These are phyloP conservation scores for Oplegnathus fasciatus DNA, from an alignment of 2,113 vertebrate species.

Conservation along the genomic window DNA sequence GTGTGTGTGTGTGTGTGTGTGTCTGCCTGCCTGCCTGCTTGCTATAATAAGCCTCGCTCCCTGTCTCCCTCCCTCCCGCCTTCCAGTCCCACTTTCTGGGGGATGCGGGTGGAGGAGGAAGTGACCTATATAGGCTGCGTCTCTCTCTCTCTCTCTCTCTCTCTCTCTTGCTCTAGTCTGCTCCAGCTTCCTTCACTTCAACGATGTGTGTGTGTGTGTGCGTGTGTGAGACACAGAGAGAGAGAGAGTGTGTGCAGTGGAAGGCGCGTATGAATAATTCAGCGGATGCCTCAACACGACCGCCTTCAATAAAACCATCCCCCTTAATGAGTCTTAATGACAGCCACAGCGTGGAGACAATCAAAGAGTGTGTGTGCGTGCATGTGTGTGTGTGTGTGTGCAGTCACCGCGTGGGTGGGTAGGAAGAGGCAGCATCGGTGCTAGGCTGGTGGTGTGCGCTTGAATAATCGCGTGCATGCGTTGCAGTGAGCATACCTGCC, in stretches of 20 bases:
- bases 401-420: conserved; percentile 51
- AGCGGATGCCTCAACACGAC: conserved; percentile 81
- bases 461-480: conserved; percentile 34
- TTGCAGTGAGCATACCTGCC: conserved; percentile 24
- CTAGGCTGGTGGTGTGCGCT: conserved; percentile 14
- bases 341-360: conserved; percentile 81
- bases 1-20: conserved; percentile 56
- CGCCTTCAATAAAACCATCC: conserved; percentile 86
- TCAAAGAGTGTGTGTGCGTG: conserved; percentile 69
- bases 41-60: conserved; percentile 77
- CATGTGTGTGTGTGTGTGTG: conserved; percentile 15
- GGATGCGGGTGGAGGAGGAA: conserved; percentile 81
- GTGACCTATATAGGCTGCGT: conserved; percentile 85
- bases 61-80: conserved; percentile 62
- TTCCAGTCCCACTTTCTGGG: conserved; percentile 81
- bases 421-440: conserved; percentile 34
- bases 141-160: conserved; percentile 56
- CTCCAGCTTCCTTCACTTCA: conserved; percentile 77
- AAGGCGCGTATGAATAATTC: conserved; percentile 82
- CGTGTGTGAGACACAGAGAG: conserved; percentile 19
- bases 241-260: conserved; percentile 18
- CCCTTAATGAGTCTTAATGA: conserved; percentile 86
- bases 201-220: conserved; percentile 12
- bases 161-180: conserved; percentile 52
- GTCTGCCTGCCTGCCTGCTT: conserved; percentile 37